Conservation (phyloP, 2,797 vertebrate species). For the Aplochiton taeniatus region DNA sequence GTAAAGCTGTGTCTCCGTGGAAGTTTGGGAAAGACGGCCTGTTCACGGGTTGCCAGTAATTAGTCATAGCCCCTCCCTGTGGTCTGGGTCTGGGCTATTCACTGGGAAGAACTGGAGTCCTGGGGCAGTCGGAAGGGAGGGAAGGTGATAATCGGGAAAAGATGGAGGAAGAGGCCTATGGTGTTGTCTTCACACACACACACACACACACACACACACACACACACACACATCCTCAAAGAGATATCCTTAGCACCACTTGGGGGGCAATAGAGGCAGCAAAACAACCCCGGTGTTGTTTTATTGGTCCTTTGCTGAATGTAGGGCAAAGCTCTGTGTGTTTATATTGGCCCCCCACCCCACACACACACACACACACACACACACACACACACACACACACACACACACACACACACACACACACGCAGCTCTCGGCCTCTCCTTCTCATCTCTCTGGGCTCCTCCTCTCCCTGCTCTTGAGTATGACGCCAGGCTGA, state of each 20-base stretch:
- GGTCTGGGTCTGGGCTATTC: not conserved
- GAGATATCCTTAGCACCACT: conserved; percentile 16
- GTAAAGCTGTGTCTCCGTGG: too few relatives aligned
- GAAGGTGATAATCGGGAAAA: not conserved
- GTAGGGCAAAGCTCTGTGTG: conserved; percentile 14
- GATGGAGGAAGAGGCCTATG: not conserved
- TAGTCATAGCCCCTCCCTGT: too few relatives aligned
- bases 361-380: not conserved
- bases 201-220: conserved; percentile 18
- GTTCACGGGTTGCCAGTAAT: too few relatives aligned
- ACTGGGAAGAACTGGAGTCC: not conserved
- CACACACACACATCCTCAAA: conserved; percentile 8
- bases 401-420: not conserved
- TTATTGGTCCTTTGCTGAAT: conserved; percentile 30
- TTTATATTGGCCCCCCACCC: conserved; percentile 20
- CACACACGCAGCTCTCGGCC: not conserved
- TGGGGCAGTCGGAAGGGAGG: not conserved
- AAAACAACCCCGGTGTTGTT: conserved; percentile 26
- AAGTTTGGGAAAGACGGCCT: too few relatives aligned
- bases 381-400: not conserved
- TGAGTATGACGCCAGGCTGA: conserved; percentile 28
- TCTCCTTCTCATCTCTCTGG: not conserved
- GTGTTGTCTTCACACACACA: not conserved
- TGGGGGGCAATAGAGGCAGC: conserved; percentile 21
- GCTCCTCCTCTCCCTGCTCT: conserved; percentile 5